Conservation (phyloP, 2,888 invertebrate genomes). For the Gasteruption jaculator region DNA sequence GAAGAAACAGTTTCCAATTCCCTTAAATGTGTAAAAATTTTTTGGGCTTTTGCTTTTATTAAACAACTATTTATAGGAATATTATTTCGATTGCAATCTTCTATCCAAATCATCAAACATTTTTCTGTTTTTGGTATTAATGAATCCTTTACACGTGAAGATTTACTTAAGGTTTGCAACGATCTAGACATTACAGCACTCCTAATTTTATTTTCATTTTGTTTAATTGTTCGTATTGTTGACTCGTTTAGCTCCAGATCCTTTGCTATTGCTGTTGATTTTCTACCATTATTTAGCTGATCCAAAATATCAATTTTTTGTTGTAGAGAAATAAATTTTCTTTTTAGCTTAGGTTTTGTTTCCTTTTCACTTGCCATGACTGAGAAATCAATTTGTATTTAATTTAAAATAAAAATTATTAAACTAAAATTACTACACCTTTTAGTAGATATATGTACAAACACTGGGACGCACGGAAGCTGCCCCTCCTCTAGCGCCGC, state of each 20-base stretch:
- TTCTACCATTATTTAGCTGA: background rate
- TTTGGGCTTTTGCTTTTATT: slow-evolving; percentile 3
- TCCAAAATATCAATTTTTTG: slow-evolving; percentile 3
- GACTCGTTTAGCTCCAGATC: background rate
- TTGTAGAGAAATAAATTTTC: slow-evolving; percentile 6
- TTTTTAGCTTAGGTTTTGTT: slow-evolving; percentile 4
- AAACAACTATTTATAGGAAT: slow-evolving; percentile 3
- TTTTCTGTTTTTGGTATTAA: slow-evolving; percentile 4
- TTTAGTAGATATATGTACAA: background rate
- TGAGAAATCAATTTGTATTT: background rate
- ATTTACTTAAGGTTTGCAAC: background rate
- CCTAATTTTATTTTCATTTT: slow-evolving; percentile 7
- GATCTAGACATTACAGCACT: slow-evolving; percentile 3
- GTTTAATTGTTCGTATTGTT: slow-evolving; percentile 1
- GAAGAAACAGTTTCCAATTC: slow-evolving; percentile 3
- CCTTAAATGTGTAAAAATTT: slow-evolving; percentile 2
- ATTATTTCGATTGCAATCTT: slow-evolving; percentile 3
- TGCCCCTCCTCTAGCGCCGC: too few relatives aligned
- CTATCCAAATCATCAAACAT: slow-evolving; percentile 1
- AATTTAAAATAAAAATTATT: background rate
- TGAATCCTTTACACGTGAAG: background rate
- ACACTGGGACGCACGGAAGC: too few relatives aligned
- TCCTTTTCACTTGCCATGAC: background rate
- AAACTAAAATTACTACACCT: background rate
- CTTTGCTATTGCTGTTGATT: background rate